Percentiles rank a stretch among this genome's conserved stretches.
phyloP scores from a whole-genome alignment of 2,113 vertebrate species.

The Misgurnus anguillicaudatus region DNA sequence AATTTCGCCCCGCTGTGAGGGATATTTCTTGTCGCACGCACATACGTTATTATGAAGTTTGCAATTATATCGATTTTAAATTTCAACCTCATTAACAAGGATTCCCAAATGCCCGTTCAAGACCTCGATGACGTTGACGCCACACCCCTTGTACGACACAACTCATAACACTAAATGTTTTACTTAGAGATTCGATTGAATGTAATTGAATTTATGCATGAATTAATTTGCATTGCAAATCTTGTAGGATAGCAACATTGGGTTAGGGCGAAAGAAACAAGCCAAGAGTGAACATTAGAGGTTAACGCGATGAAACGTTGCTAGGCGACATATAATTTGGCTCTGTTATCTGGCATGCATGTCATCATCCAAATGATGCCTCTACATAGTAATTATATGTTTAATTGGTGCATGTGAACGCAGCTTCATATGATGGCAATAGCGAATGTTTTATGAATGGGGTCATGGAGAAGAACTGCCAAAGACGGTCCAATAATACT shows the following conservation, averaged over 20 bases:
- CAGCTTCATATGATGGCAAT: slow-evolving; percentile 30
- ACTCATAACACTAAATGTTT: neutral
- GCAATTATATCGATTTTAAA: neutral
- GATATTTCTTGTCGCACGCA: neutral
- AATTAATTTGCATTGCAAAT: slow-evolving; percentile 42
- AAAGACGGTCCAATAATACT: slow-evolving; percentile 14
- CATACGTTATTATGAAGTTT: slow-evolving; percentile 8
- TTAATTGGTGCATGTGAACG: slow-evolving; percentile 46
- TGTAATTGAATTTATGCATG: slow-evolving; percentile 17
- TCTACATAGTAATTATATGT: slow-evolving; percentile 45
- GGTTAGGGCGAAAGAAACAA: slow-evolving; percentile 6
- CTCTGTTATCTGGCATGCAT: slow-evolving; percentile 45
- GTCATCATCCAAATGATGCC: slow-evolving; percentile 35
- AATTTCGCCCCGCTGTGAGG: neutral
- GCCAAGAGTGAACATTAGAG: slow-evolving; percentile 31
- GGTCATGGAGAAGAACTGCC: slow-evolving; percentile 13
- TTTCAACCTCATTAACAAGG: neutral
- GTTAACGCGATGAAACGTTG: slow-evolving; percentile 44
- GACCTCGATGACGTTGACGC: neutral
- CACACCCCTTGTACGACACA: neutral
- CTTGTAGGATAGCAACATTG: neutral
- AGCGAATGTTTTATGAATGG: slow-evolving; percentile 38
- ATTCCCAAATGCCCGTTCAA: slow-evolving; percentile 22
- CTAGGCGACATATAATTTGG: slow-evolving; percentile 51
- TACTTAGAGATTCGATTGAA: slow-evolving; percentile 31